These are phyloP conservation scores for Parus major DNA, from an alignment of 2,113 vertebrate species.

Conservation along the genomic window DNA sequence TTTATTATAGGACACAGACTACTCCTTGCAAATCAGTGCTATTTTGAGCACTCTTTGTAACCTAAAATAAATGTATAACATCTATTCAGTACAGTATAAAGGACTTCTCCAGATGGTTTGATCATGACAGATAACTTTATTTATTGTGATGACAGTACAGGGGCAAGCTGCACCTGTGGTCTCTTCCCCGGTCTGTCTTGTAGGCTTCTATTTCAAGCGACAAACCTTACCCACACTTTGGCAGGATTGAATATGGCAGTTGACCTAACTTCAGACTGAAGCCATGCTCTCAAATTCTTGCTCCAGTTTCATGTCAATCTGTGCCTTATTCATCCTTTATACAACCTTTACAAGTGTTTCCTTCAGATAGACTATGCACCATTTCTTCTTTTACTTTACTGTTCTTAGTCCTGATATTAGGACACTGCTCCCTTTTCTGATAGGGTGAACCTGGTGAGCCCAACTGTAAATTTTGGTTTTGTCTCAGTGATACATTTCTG, in stretches of 20 bases:
- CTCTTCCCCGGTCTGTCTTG: neutral
- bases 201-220: neutral
- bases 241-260: neutral
- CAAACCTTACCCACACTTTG: neutral
- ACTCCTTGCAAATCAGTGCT: neutral
- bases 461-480: neutral
- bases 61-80: neutral
- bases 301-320: neutral
- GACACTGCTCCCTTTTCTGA: neutral
- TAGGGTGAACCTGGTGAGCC: neutral
- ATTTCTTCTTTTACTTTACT: neutral
- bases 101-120: conserved; percentile 35
- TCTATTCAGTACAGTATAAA: neutral
- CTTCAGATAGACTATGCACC: neutral
- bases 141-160: conserved; percentile 51
- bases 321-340: neutral
- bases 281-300: neutral
- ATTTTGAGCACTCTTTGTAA: neutral
- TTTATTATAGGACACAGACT: neutral
- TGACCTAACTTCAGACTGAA: neutral
- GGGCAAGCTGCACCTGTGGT: conserved; percentile 47
- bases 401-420: neutral
- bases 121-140: conserved; percentile 59
- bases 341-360: neutral
- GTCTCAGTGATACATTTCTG: neutral